Percentiles rank a stretch among this genome's conserved stretches.
Conservation (phyloP, 2,113 vertebrate genomes). For the Osmerus eperlanus region DNA sequence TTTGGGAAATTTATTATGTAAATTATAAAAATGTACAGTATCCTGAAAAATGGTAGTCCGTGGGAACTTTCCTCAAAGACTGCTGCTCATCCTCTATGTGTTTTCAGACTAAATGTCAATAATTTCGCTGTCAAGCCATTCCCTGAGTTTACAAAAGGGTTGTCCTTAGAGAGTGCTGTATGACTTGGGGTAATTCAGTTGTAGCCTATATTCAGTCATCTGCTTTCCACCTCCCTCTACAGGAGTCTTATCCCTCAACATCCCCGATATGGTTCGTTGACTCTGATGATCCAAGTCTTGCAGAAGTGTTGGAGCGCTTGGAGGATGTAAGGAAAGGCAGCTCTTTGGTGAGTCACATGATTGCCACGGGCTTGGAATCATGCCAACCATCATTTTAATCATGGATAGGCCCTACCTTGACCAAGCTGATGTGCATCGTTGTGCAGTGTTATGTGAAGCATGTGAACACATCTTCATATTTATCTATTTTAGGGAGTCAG, state of each 20-base stretch:
- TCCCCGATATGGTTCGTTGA: constrained; percentile 99
- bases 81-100: no score
- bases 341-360: constrained; percentile 78
- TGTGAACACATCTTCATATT: no score
- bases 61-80: no score
- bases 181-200: no score
- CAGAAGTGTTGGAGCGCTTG: constrained; percentile 90
- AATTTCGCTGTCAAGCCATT: no score
- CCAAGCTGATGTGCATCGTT: neutral
- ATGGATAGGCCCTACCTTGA: neutral
- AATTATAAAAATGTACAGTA: neutral
- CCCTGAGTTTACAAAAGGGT: no score
- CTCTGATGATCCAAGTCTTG: constrained; percentile 96
- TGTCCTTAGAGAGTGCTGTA: no score
- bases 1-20: neutral
- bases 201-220: neutral
- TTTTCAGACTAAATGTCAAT: no score
- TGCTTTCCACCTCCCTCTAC: constrained; percentile 16
- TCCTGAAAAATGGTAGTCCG: neutral
- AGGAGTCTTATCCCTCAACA: constrained; percentile 96
- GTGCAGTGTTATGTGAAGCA: no score
- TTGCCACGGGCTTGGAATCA: neutral
- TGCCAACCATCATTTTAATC: neutral
- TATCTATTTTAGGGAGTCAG: neutral
- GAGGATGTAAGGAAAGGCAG: constrained; percentile 93